Base-by-base conservation (phyloP, 2,113 vertebrate species). In the Bostrychus sinensis region DNA sequence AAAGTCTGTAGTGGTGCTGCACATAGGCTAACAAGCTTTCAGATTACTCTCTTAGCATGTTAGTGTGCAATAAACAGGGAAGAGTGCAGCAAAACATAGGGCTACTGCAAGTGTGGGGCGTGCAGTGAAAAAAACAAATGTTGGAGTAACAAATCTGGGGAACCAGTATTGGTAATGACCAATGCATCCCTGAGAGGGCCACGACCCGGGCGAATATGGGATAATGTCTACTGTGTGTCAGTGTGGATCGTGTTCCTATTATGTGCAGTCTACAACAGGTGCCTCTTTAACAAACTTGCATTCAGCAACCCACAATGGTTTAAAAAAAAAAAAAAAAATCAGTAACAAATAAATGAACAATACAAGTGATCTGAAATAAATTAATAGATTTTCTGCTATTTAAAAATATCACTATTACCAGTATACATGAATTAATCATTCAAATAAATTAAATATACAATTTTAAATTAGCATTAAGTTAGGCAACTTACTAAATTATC, bases 391-490 rank as follows among this genome's bases (percentile, higher is more conserved):
- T 60, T 81, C 45, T 71, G 53, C 65, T 68, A 70, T 75, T 64
- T 62, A 48, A 69, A 53, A 43, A 66, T 37, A 54, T 69, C 25
- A 66, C 25, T 38, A 61, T 75, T 69, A 78, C 42, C 51, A 62
- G 74, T 74, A 81, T 73, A 82, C 69, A 32, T 63, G 43, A 81
- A 86, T 87, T 72, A 84, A 83, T 30, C 63, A 83, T 89, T 86
- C 84, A 65, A 92, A 92, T 92, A 92, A 93, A 92, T 92, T 91
- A 92, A 89, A 86, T 83, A 72, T 78, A 89, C 72, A 89, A 78
- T 79, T 88, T 88, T 91, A 90, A 92, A 91, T 84, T 85, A 89
- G 78, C 20, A 68, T 89, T 80, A 87, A 89, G 65, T 91, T 90
- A 90, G 87, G 82, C 85, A 90, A 85, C 75, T 72, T 73, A 85